phyloP scores from a whole-genome alignment of 2,113 vertebrate species.

The Hippocampus mohnikei region DNA sequence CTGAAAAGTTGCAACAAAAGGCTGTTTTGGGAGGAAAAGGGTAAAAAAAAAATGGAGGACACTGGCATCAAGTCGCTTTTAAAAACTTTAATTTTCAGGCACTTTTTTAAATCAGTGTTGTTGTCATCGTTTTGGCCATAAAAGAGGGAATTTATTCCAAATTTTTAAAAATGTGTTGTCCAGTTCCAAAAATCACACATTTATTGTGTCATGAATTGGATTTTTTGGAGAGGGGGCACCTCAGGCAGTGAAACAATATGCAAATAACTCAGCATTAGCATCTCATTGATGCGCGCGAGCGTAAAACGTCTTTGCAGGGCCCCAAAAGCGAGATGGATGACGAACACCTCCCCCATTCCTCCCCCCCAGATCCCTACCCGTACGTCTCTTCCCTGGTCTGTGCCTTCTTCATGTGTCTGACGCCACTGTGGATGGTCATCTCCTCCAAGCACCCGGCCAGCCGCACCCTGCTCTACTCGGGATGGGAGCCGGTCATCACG shows the following conservation, averaged over 20 bases:
- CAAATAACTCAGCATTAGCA: background rate
- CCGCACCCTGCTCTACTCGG: conserved; percentile 91
- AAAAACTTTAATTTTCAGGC: conserved; percentile 20
- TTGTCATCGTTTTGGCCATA: background rate
- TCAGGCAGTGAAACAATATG: background rate
- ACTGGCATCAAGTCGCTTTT: background rate
- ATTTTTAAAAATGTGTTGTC: too few relatives aligned
- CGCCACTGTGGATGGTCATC: conserved; percentile 93
- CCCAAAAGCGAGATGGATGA: too few relatives aligned
- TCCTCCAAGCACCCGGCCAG: conserved; percentile 95
- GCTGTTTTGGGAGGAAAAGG: conserved; percentile 6
- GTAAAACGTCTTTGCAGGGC: too few relatives aligned
- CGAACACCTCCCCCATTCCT: background rate
- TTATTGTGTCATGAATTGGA: too few relatives aligned
- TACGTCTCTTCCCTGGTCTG: conserved; percentile 90
- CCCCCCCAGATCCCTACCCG: conserved; percentile 77
- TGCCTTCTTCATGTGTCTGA: conserved; percentile 91
- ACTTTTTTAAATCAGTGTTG: background rate
- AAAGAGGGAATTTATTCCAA: background rate
- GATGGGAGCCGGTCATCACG: conserved; percentile 98
- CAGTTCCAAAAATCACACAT: too few relatives aligned
- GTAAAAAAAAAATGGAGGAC: background rate
- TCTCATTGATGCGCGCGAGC: background rate
- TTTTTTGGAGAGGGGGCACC: background rate
- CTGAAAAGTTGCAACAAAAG: conserved; percentile 21